phyloP scores from a whole-genome alignment of 1,140 invertebrate species.

The Ceratitis capitata region DNA sequence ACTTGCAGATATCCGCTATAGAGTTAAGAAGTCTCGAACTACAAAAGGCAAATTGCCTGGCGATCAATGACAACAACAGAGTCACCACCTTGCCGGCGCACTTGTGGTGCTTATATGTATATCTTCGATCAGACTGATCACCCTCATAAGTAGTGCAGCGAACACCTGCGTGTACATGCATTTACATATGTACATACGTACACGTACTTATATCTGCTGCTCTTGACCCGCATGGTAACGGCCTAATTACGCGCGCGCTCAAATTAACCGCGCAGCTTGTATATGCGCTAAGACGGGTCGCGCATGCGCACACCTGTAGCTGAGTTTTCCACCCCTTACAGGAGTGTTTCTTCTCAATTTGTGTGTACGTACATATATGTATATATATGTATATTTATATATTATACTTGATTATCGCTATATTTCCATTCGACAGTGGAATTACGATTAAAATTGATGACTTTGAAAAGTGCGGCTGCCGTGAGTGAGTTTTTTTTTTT shows the following conservation, averaged over 20 bases:
- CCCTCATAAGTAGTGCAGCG: not conserved
- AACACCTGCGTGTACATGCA: not conserved
- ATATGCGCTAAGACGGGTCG: not conserved
- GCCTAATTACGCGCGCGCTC: slow-evolving; percentile 33
- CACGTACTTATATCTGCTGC: not conserved
- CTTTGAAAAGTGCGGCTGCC: slow-evolving; percentile 41
- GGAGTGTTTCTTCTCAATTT: not conserved
- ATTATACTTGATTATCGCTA: not conserved
- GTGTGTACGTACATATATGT: not conserved
- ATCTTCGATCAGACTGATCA: not conserved
- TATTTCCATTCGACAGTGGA: not conserved
- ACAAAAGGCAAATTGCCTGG: not conserved
- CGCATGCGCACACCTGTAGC: slow-evolving; percentile 40
- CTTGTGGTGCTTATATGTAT: not conserved
- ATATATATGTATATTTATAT: not conserved
- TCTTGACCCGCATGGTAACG: not conserved
- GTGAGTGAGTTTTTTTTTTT: no score
- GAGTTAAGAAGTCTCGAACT: not conserved
- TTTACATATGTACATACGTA: not conserved
- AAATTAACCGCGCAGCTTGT: not conserved
- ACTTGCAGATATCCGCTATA: no score
- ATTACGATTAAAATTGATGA: slow-evolving; percentile 30
- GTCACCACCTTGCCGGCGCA: not conserved
- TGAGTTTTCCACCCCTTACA: slow-evolving; percentile 10
- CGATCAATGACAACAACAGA: not conserved